phyloP scores from a whole-genome alignment of 2,888 invertebrate genomes.

The Patella pellucida region DNA sequence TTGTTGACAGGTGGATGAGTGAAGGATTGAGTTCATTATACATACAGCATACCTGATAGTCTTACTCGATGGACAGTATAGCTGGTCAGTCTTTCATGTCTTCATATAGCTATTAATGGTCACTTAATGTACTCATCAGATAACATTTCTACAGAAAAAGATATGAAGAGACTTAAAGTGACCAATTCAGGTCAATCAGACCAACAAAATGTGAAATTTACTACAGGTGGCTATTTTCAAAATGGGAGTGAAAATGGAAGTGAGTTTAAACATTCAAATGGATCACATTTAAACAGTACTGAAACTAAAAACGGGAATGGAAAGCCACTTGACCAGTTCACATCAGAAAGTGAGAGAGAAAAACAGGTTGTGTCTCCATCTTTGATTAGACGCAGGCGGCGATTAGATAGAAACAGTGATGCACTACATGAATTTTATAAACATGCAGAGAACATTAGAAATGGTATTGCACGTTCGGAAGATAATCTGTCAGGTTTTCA shows the following conservation, averaged over 20 bases:
- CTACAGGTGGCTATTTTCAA: neutral
- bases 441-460: slow-evolving; percentile 1
- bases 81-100: neutral
- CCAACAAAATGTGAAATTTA: neutral
- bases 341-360: no score
- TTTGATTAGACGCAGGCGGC: neutral
- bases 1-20: no score
- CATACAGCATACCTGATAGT: neutral
- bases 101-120: neutral
- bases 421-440: slow-evolving; percentile 4
- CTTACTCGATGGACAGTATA: neutral
- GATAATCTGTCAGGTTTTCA: neutral
- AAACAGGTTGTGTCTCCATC: neutral
- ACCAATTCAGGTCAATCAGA: neutral
- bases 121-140: neutral
- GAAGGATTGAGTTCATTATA: no score
- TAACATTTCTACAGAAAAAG: neutral
- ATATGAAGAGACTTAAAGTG: neutral
- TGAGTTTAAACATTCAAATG: no score
- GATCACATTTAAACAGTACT: no score
- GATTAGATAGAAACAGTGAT: neutral
- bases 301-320: no score
- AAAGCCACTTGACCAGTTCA: no score
- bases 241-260: neutral
- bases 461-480: neutral